phyloP scores from a whole-genome alignment of 92 coral and sea anemone species.

The Anthopleura xanthogrammica region DNA sequence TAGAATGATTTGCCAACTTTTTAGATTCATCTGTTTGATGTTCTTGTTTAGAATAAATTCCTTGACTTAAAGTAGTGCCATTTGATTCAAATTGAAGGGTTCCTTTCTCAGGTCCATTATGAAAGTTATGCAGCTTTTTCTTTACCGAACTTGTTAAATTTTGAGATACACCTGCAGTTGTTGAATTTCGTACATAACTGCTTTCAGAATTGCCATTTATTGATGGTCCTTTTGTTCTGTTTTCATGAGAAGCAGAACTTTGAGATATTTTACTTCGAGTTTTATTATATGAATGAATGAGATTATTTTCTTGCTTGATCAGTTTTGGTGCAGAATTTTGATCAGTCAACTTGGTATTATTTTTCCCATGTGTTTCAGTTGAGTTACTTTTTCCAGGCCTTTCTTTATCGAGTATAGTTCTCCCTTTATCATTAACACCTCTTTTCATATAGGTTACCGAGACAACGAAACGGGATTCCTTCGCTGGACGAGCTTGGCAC shows the following conservation, averaged over 20 bases:
- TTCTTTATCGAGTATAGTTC: constrained; percentile 17
- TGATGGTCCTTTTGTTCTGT: background rate
- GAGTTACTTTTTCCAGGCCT: background rate
- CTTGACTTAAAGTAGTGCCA: background rate
- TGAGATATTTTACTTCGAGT: background rate
- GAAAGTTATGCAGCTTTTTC: background rate
- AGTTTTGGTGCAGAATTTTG: background rate
- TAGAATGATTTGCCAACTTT: background rate
- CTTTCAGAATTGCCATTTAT: background rate
- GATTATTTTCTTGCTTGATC: background rate
- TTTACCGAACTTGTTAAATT: background rate
- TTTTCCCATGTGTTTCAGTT: background rate
- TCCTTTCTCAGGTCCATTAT: background rate
- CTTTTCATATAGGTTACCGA: constrained; percentile 69
- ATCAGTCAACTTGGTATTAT: background rate
- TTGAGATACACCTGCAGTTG: background rate
- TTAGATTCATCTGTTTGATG: background rate
- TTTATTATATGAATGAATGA: background rate
- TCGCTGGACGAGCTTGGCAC: constrained; percentile 59
- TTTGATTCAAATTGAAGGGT: background rate
- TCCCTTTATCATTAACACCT: background rate
- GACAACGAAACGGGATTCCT: constrained; percentile 65
- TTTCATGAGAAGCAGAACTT: background rate
- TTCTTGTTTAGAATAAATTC: background rate
- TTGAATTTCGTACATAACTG: background rate